Base-by-base conservation (phyloP, 1,140 invertebrate genomes). In the Heliconius hewitsoni region DNA sequence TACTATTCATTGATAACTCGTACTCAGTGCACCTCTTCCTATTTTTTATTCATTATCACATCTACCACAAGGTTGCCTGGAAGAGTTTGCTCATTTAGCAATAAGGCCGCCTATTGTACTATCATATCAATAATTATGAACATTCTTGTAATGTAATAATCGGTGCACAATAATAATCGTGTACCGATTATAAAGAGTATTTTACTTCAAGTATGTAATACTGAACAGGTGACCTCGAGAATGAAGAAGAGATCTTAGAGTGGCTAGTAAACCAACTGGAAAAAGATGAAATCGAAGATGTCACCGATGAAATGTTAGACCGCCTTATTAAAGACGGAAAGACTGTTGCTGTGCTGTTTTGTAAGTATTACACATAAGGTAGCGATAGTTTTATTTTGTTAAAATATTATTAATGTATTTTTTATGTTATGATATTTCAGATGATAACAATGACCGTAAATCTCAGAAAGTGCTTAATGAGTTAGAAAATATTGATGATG, bases 401-500 rank as follows among this genome's bases (percentile, higher is more conserved):
- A 66, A 77, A 55, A 70, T 37, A 66, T 50, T 80, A 70, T 72
- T 72, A 71, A 80, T 50, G 30, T 81, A 34, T 79, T 77, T 72
- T 42, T 19, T 52, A 3, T 18, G 5, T 19, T 19, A 19, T 37
- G 37, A 11, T 72, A 66, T 88, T 84, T 50, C 86, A 98, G 98
- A 98, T 95, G 97, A 98, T 89, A 98, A 98, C 89, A 98, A 98
- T 87, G 98, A 98, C 89, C 96, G 97, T 77, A 98, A 98, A 94
- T 98, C 97, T 46, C 96, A 97, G 89, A 96, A 96, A 90, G 97
- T 98, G 70, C 95, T 99, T 66, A 97, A 97, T 87, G 98, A 99
- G 95, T 93, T 99, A 82, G 98, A 99, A 95, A 98, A 98, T 89
- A 99, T 99, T 90, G 98, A 99, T 88, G 98, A 99, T 93, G 98